phyloP scores from a whole-genome alignment of 1,140 invertebrate species.

The Drosophila pruinosa region DNA sequence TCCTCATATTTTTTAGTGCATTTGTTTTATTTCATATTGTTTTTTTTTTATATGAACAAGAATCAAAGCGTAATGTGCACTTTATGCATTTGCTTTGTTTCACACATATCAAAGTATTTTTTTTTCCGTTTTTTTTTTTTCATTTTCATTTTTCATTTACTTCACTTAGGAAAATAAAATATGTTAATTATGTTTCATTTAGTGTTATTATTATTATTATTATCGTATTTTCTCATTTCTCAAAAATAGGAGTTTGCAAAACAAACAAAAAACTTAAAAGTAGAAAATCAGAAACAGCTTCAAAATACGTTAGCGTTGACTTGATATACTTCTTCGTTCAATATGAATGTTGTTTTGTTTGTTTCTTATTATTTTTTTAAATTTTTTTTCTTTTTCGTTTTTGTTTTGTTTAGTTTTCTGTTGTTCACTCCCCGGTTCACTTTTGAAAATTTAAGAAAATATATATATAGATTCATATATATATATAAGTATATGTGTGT shows the following conservation, averaged over 20 bases:
- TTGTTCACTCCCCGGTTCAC: constrained; percentile 21
- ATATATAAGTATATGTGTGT: not conserved
- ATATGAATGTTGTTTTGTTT: constrained; percentile 9
- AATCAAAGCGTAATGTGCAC: constrained; percentile 36
- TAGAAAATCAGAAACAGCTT: constrained; percentile 25
- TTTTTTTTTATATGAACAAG: constrained; percentile 37
- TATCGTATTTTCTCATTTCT: constrained; percentile 16
- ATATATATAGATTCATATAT: constrained; percentile 45
- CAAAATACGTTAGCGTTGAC: constrained; percentile 18
- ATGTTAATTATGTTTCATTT: constrained; percentile 21
- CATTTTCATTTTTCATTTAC: not conserved
- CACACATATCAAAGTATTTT: constrained; percentile 6
- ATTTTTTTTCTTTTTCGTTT: constrained; percentile 7
- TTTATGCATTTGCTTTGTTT: constrained; percentile 32
- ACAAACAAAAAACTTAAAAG: constrained; percentile 12
- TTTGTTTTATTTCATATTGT: constrained; percentile 19
- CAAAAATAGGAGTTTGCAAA: constrained; percentile 19
- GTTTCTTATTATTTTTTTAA: constrained; percentile 1
- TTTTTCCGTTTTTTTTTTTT: constrained; percentile 1
- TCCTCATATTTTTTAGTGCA: not conserved
- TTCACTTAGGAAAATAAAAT: constrained; percentile 33
- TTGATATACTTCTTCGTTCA: constrained; percentile 14
- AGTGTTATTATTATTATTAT: constrained; percentile 12
- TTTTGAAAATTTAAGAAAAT: constrained; percentile 79
- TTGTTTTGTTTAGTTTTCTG: constrained; percentile 11